Conservation (phyloP, 1,140 invertebrate species). For the Orius insidiosus region DNA sequence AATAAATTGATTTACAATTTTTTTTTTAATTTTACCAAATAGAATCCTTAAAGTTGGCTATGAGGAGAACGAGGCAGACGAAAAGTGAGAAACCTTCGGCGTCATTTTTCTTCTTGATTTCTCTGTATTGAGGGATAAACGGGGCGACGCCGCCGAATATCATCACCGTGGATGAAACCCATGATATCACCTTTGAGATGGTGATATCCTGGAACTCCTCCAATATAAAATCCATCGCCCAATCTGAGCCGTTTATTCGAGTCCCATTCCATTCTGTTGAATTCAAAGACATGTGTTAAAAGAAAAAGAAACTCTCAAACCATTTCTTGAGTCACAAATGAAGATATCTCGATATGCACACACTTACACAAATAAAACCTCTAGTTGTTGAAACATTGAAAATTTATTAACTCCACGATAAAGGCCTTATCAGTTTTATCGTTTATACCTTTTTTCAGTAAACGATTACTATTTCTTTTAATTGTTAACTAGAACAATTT, state of each 20-base stretch:
- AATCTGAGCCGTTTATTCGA: background rate
- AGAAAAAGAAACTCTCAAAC: background rate
- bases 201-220: conserved; percentile 22
- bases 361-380: background rate
- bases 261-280: conserved; percentile 16
- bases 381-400: too few species aligned
- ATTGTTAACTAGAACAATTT: too few species aligned
- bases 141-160: conserved; percentile 77
- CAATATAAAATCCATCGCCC: conserved; percentile 21
- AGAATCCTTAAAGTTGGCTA: conserved; percentile 90
- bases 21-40: conserved; percentile 67
- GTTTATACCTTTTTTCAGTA: too few species aligned
- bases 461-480: too few species aligned
- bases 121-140: conserved; percentile 83
- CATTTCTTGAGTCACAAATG: too few species aligned
- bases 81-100: conserved; percentile 91
- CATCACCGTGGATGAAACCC: conserved; percentile 36
- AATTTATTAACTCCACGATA: too few species aligned
- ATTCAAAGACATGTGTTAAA: background rate
- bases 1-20: background rate
- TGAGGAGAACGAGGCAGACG: conserved; percentile 83
- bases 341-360: too few species aligned
- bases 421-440: too few species aligned
- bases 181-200: conserved; percentile 20
- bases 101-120: conserved; percentile 82